Conservation (phyloP, 1,140 invertebrate genomes). For the Drosophila sp. region DNA sequence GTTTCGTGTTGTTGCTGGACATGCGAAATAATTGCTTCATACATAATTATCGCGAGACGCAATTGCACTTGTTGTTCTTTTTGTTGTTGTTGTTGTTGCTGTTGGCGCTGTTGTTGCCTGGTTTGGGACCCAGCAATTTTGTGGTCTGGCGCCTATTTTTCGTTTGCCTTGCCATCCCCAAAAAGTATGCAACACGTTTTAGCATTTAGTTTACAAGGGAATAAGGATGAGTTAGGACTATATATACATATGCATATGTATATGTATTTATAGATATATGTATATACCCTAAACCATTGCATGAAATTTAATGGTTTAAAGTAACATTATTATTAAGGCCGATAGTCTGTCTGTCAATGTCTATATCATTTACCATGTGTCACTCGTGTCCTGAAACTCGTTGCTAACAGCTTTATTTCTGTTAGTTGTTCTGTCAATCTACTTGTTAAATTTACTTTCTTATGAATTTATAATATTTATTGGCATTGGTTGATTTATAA, state of each 20-base stretch:
- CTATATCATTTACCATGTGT: neutral
- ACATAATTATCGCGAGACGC: slow-evolving; percentile 70
- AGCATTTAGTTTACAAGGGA: slow-evolving; percentile 39
- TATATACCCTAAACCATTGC: neutral
- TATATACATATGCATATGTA: no score
- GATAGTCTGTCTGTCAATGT: neutral
- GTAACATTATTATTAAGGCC: neutral
- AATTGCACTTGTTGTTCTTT: slow-evolving; percentile 39
- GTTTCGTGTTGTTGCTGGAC: slow-evolving; percentile 58
- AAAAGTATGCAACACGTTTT: slow-evolving; percentile 54
- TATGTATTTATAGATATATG: no score
- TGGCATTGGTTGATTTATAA: no score
- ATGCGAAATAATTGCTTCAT: slow-evolving; percentile 76
- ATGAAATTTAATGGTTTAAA: neutral
- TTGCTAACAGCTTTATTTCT: no score
- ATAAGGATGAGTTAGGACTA: neutral
- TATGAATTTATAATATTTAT: no score
- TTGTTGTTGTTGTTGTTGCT: slow-evolving; percentile 28
- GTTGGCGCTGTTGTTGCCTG: slow-evolving; percentile 23
- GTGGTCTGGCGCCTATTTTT: slow-evolving; percentile 63
- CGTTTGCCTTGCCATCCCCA: slow-evolving; percentile 24
- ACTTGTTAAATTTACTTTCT: no score
- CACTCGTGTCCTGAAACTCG: no score
- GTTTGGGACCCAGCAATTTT: slow-evolving; percentile 51
- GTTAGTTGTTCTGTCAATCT: no score